phyloP scores from a whole-genome alignment of 2,113 vertebrate genomes.

The Xiphias gladius region DNA sequence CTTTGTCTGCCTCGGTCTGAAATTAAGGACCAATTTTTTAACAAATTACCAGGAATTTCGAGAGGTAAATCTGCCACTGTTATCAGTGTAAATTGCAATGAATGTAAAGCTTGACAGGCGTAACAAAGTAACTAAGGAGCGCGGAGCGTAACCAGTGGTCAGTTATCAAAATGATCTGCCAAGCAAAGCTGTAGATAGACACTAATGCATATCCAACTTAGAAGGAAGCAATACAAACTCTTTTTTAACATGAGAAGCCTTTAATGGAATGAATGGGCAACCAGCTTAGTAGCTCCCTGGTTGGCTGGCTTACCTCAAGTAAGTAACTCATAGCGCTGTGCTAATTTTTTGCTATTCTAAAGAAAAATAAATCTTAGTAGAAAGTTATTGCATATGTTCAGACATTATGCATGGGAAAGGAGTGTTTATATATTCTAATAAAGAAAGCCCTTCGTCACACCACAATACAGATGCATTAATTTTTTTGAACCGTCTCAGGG shows the following conservation, averaged over 20 bases:
- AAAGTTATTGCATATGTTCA: slow-evolving; percentile 2
- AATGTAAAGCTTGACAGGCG: background rate
- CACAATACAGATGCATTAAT: background rate
- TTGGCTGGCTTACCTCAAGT: background rate
- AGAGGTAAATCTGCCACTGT: background rate
- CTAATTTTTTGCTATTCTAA: background rate
- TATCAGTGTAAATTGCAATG: background rate
- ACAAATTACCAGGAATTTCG: background rate
- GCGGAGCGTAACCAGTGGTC: background rate
- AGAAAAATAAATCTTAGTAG: background rate
- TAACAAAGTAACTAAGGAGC: background rate
- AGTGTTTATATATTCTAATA: slow-evolving; percentile 15
- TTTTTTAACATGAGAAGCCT: background rate
- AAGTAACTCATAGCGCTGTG: background rate
- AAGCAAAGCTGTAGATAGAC: background rate
- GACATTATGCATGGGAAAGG: background rate
- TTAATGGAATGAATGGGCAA: background rate
- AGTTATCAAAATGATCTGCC: background rate
- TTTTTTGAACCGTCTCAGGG: background rate
- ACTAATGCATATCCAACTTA: background rate
- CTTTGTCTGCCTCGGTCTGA: background rate
- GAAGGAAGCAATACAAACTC: background rate
- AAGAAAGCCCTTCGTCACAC: background rate
- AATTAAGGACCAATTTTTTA: background rate
- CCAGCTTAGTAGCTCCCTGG: background rate